Evolutionary conservation across 2,888 invertebrate genomes (phyloP).

Genomic region (Spodoptera picta): DNA sequence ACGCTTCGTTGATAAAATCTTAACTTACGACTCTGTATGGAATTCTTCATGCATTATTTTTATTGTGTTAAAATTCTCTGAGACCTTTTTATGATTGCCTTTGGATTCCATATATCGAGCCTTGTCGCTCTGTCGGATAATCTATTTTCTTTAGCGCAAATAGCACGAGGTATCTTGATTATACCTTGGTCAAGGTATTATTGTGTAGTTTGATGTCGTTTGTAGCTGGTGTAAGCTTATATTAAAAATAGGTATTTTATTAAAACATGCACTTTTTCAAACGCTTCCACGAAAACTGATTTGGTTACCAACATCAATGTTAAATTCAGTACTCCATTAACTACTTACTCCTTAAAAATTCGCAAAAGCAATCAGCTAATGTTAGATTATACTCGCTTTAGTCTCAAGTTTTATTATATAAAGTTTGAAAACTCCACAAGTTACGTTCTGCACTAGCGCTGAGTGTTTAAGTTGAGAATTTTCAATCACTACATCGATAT

Average conservation of each 20-base stretch:
- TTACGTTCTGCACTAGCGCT: constrained; percentile 47
- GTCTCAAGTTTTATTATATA: constrained; percentile 58
- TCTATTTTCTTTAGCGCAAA: too few species aligned
- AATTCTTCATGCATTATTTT: constrained; percentile 24
- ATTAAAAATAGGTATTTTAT: too few species aligned
- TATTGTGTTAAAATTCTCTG: constrained; percentile 23
- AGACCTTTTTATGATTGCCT: constrained; percentile 8
- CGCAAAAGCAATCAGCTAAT: constrained; percentile 39
- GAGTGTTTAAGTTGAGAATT: constrained; percentile 63
- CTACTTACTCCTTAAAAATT: constrained; percentile 20
- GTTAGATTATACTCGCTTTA: constrained; percentile 33
- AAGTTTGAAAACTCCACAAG: constrained; percentile 50
- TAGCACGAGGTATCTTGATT: too few species aligned
- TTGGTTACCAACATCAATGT: neutral
- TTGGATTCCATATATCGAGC: constrained; percentile 5
- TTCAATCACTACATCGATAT: constrained; percentile 62
- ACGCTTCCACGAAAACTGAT: too few species aligned
- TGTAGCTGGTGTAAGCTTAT: too few species aligned
- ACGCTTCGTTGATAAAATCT: constrained; percentile 38
- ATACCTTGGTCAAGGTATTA: too few species aligned
- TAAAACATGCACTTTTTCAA: too few species aligned
- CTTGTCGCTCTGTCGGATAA: neutral
- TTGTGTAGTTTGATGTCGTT: too few species aligned
- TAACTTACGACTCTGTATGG: constrained; percentile 25
- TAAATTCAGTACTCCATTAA: constrained; percentile 10